Evolutionary conservation across 35 echinoderm and acorn worm species (phyloP).

Genomic region (Apostichopus japonicus): DNA sequence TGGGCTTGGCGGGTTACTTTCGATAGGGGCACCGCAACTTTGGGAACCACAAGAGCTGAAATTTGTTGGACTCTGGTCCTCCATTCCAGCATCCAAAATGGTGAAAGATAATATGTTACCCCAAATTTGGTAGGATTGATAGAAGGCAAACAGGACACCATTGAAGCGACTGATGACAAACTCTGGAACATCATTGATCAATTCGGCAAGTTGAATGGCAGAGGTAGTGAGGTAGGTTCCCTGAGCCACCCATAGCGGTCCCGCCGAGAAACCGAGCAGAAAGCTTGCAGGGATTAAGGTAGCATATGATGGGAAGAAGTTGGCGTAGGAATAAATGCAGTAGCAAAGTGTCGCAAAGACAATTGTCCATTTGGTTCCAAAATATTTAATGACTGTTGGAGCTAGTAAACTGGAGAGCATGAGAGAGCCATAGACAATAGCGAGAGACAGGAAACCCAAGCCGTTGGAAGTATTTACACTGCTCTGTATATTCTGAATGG

Average conservation of each 20-base stretch:
- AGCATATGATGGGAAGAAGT: slow-evolving; percentile 68
- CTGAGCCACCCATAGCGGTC: slow-evolving; percentile 84
- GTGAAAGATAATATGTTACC: slow-evolving; percentile 61
- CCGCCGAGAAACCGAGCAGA: slow-evolving; percentile 77
- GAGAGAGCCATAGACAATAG: slow-evolving; percentile 71
- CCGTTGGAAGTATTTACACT: slow-evolving; percentile 65
- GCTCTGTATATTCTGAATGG: slow-evolving; percentile 89
- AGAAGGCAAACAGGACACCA: slow-evolving; percentile 86
- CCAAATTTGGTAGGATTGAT: slow-evolving; percentile 82
- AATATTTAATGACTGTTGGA: slow-evolving; percentile 64
- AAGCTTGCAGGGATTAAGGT: slow-evolving; percentile 70
- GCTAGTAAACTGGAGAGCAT: slow-evolving; percentile 77
- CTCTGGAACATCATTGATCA: slow-evolving; percentile 77
- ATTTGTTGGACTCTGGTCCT: not conserved
- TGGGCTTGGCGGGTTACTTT: not conserved
- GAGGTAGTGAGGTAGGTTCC: slow-evolving; percentile 94
- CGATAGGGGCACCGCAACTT: slow-evolving; percentile 20
- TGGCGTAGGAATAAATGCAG: slow-evolving; percentile 63
- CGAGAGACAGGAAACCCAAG: slow-evolving; percentile 73
- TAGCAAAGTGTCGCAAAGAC: slow-evolving; percentile 61
- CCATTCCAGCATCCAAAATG: not conserved
- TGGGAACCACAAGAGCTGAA: not conserved
- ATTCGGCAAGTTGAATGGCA: slow-evolving; percentile 72
- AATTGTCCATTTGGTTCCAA: slow-evolving; percentile 85
- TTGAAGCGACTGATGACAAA: slow-evolving; percentile 94